Base-by-base conservation (phyloP, 2,888 invertebrate species). In the Aspidiotus rigidus region DNA sequence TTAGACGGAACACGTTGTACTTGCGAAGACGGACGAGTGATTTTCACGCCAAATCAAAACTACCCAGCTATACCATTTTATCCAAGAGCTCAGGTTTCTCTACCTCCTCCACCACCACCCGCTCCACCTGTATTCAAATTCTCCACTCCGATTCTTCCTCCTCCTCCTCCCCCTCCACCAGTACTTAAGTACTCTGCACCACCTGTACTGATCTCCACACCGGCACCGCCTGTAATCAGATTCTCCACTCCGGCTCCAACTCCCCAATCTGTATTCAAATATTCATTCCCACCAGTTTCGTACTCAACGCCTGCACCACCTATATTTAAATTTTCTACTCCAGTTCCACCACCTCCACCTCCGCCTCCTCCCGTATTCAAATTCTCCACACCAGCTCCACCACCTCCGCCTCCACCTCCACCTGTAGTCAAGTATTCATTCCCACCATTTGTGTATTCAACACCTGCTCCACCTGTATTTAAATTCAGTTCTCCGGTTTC, bases 261-360 rank as follows among this genome's bases (percentile, higher is more conserved):
- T 7, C 53, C 49, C 10, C 49, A 49, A n/a, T 13, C 49, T 6
- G 10, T 49, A 11, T 49, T 49, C 11, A 49, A 49, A 49, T 49
- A 49, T 49, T n/a, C 49, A n/a, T 49, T 49, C 49, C 49, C 49
- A n/a, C n/a, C 49, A 13, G n/a, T 64, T 8, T 64, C 71, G 16
- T 63, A 57, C 3, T 13, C 55, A 2, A 66, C 59, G 28, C 67
- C 63, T 11, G 11, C 49, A 49, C 49, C 10, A n/a, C 49, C 49
- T 11, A 6, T 49, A n/a, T 49, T 49, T n/a, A 49, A 49, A 28
- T 28, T 28, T 28, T 28, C 28, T 28, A 28, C 28, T 28, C 28
- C 28, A 28, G 28, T 28, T 28, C 28, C 28, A 28, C 28, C 28
- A 28, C 28, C 28, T 28, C 28, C 28, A 28, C 11, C 28, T n/a